phyloP scores from a whole-genome alignment of 2,797 vertebrate species.

The Lagocephalus sceleratus region DNA sequence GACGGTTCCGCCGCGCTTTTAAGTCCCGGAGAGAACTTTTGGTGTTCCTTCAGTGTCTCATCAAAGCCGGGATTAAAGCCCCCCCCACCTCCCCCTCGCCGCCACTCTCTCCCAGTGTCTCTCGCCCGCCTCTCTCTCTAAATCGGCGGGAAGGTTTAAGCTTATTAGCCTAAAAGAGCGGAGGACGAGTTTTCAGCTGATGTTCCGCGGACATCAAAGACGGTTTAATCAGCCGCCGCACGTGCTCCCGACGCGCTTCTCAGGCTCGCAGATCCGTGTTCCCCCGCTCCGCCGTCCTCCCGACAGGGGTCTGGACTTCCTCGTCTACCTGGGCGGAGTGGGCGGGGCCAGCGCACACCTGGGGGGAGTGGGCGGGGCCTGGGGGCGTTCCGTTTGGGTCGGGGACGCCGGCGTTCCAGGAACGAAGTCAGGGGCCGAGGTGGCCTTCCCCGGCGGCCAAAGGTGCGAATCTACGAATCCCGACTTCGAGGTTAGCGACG shows the following conservation, averaged over 20 bases:
- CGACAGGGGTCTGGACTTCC: too few relatives aligned
- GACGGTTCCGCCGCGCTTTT: conserved; percentile 55
- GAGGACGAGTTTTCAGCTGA: conserved; percentile 75
- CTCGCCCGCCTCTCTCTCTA: conserved; percentile 15
- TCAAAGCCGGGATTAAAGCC: conserved; percentile 79
- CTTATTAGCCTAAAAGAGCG: conserved; percentile 81
- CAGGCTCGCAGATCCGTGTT: conserved; percentile 61
- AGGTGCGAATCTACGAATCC: too few relatives aligned
- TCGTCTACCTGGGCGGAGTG: too few relatives aligned
- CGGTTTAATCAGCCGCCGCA: conserved; percentile 79
- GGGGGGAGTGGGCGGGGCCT: too few relatives aligned
- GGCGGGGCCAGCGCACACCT: too few relatives aligned
- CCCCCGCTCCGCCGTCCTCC: conserved; percentile 32
- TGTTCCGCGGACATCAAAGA: conserved; percentile 81
- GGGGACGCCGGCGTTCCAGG: too few relatives aligned
- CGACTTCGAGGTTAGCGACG: too few relatives aligned
- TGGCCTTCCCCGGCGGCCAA: too few relatives aligned
- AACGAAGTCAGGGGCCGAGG: too few relatives aligned
- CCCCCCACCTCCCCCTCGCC: conserved; percentile 33
- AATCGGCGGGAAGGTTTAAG: conserved; percentile 78
- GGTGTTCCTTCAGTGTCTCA: conserved; percentile 71
- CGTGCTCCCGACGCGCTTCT: conserved; percentile 68
- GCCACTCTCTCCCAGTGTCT: conserved; percentile 17
- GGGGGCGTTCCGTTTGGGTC: too few relatives aligned
- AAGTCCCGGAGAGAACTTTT: conserved; percentile 67